phyloP scores from a whole-genome alignment of 2,888 invertebrate genomes.

The Drosophila nr. perissopoda region DNA sequence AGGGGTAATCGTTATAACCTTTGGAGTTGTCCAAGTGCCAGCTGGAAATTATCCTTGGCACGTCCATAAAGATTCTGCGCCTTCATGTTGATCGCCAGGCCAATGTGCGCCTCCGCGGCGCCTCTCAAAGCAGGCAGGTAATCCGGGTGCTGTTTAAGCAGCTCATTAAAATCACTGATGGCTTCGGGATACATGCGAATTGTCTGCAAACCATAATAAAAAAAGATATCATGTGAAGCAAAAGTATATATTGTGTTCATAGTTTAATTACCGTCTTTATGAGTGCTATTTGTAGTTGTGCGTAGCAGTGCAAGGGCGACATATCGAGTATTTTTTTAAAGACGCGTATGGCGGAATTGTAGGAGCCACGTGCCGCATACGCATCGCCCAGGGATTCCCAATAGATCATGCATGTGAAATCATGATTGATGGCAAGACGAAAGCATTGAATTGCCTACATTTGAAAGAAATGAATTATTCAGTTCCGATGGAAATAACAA shows the following conservation, averaged over 20 bases:
- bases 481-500: background rate
- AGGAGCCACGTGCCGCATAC: slow-evolving; percentile 95
- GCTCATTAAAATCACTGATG: slow-evolving; percentile 88
- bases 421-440: slow-evolving; percentile 89
- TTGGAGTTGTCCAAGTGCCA: slow-evolving; percentile 87
- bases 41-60: slow-evolving; percentile 90
- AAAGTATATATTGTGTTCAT: background rate
- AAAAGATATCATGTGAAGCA: background rate
- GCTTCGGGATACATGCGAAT: slow-evolving; percentile 89
- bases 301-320: slow-evolving; percentile 88
- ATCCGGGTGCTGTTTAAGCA: slow-evolving; percentile 86
- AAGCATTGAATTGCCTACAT: slow-evolving; percentile 89
- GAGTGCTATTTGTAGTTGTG: slow-evolving; percentile 90
- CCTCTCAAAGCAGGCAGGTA: slow-evolving; percentile 92
- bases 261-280: slow-evolving; percentile 86
- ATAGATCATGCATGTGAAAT: slow-evolving; percentile 89
- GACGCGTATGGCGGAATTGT: slow-evolving; percentile 94
- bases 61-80: slow-evolving; percentile 89
- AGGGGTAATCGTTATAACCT: slow-evolving; percentile 53
- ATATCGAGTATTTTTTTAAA: slow-evolving; percentile 91
- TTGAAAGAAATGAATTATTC: fast-evolving
- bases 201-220: slow-evolving; percentile 57
- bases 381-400: slow-evolving; percentile 97
- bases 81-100: slow-evolving; percentile 89
- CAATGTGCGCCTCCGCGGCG: slow-evolving; percentile 91